Evolutionary conservation across 2,113 vertebrate species (phyloP), one percentile per base, ranked within the genome.

Genomic region (Muscicapa adusta): DNA sequence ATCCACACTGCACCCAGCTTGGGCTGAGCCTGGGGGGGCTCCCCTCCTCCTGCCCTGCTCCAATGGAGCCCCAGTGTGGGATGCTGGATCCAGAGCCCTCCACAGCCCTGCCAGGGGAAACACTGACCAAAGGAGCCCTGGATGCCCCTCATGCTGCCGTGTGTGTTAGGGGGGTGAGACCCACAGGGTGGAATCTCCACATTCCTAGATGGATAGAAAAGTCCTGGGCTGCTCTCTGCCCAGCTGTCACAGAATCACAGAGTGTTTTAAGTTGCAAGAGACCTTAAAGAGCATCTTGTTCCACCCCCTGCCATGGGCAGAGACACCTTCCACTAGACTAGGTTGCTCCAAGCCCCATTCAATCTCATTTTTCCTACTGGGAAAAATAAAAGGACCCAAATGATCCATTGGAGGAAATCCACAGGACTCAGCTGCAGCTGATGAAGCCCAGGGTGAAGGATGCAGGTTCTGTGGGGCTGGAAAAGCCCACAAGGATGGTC

Each of bases 31-130:
- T 33, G 48, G 1, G 0, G 62, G 63, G 26, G 12, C 31, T 87
- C 42, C 63, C 38, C 20, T 63, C 25, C 70, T 89, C 82, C 82
- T 63, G 38, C 65, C 57, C 45, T 15, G 36, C 62, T 19, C 36
- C 2, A 0, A 15, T 1, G 23, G 1, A 70, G 14, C 16, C 36
- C 51, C 24, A 23, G 24, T 3, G 1, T 2, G 18, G 43, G 26
- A 5, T 74, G 33, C 36, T 86, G 80, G 60, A 12, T 61, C n/a
- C 61, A 45, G 61, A 62, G 12, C 19, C 38, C 31, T 57, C 61
- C 36, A 28, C 71, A 38, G 85, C 26, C 15, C 33, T 38, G 33
- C 40, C 22, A 17, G 16, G 58, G 63, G 24, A 67, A 29, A 9
- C 14, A 9, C 31, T 18, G 82, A 20, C 33, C 13, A 7, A 54